phyloP scores from a whole-genome alignment of 92 coral and sea anemone species.

The Paragorgia papillata region DNA sequence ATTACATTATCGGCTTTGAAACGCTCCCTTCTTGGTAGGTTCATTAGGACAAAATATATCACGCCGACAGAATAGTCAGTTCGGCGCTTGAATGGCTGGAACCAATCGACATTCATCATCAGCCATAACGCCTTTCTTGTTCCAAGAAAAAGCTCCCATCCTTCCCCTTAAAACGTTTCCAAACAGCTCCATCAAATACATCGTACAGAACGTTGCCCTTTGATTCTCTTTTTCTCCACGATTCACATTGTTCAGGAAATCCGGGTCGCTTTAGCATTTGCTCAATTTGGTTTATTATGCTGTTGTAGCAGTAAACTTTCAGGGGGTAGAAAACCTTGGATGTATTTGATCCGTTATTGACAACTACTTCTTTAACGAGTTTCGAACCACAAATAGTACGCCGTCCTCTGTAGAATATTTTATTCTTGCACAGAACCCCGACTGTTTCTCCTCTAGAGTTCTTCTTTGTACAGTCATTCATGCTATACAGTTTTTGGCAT shows the following conservation, averaged over 20 bases:
- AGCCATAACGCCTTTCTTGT: conserved; percentile 49
- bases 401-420: conserved; percentile 31
- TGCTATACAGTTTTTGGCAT: too few relatives aligned
- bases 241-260: conserved; percentile 57
- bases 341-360: conserved; percentile 38
- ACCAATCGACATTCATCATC: conserved; percentile 72
- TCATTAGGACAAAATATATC: conserved; percentile 61
- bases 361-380: conserved; percentile 45
- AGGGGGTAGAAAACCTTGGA: conserved; percentile 51
- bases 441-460: conserved; percentile 26
- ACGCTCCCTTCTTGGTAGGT: conserved; percentile 62
- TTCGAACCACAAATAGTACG: conserved; percentile 43
- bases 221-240: conserved; percentile 49
- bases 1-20: conserved; percentile 60
- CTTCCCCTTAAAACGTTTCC: conserved; percentile 52
- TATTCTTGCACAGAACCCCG: conserved; percentile 34
- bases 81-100: too few relatives aligned
- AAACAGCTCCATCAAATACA: conserved; percentile 55
- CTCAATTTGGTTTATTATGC: conserved; percentile 58
- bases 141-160: conserved; percentile 57
- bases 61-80: too few relatives aligned
- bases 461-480: conserved; percentile 53
- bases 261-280: conserved; percentile 54
- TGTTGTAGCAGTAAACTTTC: too few relatives aligned
- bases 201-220: conserved; percentile 39